Evolutionary conservation across 2,113 vertebrate species (phyloP), one percentile per base, ranked within the genome.

Genomic region (Brienomyrus longianalis): DNA sequence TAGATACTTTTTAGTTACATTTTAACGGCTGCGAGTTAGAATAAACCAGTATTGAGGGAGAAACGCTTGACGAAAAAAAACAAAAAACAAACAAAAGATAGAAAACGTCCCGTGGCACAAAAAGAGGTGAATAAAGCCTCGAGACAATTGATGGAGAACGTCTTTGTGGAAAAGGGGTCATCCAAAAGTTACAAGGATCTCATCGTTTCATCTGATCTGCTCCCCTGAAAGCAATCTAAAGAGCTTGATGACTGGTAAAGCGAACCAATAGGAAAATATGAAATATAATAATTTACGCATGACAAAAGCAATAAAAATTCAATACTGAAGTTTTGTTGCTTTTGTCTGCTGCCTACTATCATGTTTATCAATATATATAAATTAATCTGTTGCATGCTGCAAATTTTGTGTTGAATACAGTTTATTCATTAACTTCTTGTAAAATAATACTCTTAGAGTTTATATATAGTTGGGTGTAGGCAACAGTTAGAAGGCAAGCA

Each of bases 101-200:
- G 94, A 95, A 96, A 96, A 95, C 95, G 93, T 93, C 94, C 95
- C 88, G 85, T 91, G 94, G 94, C 94, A 95, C 95, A 95, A 95
- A 91, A 96, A 94, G 94, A 93, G 92, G 91, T 70, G 91, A 92
- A 95, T 94, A 96, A 96, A 94, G 95, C 94, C 93, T 62, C 92
- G 74, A 91, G 94, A 96, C 96, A 96, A 96, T 95, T 96, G 96
- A 95, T 95, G 95, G 93, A 94, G 92, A 96, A 90, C 92, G 96
- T 96, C 98, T 99, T 99, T 99, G 98, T 99, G 95, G 96, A 91
- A 90, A 93, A 96, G 97, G 96, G 98, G 98, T 99, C 98, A 99
- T 96, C 96, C 95, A 97, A 97, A 99, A 99, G 98, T 99, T 98
- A 99, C 96, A 96, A 95, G 95, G 96, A 97, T 97, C 97, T 97